Base-by-base conservation (phyloP, 2,888 invertebrate genomes). In the Scaeva pyrastri region DNA sequence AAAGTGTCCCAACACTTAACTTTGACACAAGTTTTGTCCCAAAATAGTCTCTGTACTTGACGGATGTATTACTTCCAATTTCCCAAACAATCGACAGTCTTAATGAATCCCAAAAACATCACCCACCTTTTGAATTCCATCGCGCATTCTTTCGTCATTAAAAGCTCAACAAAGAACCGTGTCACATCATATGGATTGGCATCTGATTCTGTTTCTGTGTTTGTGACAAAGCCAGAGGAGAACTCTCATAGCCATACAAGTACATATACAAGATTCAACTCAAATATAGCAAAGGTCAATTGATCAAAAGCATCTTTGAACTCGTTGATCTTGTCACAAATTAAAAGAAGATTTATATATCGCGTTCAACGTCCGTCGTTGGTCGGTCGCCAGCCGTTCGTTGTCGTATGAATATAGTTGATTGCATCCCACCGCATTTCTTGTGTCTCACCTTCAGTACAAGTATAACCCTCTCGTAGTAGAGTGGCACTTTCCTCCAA, bases 251-350 rank as follows among this genome's bases (percentile, higher is more conserved):
- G 68, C 66, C 21, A 8, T 11, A 5, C 16, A n/a, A n/a, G 0
- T 11, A 4, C 16, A 14, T 26, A 16, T 45, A 71, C 84, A 75
- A n/a, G n/a, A n/a, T n/a, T 75, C 80, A 62, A 77, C 60, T 66
- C 79, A 68, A 71, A 36, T 66, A 66, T 77, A 50, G 73, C 64
- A 89, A 90, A 91, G 92, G 92, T 92, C 92, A 92, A 92, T 92
- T 92, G 91, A 92, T 91, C 90, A 90, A 90, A 48, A 90, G 91
- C 91, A 92, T 91, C 92, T 92, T 92, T 92, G 92, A 92, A 92
- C 92, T 92, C 91, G 92, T 91, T 92, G 92, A 92, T 92, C 92
- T 92, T 92, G 92, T 91, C 91, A 91, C 92, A 92, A 91, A 92
- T 92, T 92, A 92, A 91, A 90, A 90, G 89, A 91, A 91, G 91